phyloP scores from a whole-genome alignment of 2,888 invertebrate species.

The Nemoura dubitans region DNA sequence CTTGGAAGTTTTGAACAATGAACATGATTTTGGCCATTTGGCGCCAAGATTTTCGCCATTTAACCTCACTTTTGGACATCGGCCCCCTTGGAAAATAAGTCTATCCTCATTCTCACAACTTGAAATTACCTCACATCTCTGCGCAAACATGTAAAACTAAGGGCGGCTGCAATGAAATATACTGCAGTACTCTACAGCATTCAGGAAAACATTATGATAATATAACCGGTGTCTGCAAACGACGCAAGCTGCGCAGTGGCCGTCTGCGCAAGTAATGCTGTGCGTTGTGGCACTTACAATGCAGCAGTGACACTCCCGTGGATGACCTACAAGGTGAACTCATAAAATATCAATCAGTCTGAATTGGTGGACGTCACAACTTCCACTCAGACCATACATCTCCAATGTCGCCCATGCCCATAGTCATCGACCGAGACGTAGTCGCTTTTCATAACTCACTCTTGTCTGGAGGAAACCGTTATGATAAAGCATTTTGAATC shows the following conservation, averaged over 20 bases:
- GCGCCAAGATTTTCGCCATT: no score
- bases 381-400: not conserved
- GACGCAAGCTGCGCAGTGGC: not conserved
- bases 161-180: no score
- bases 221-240: not conserved
- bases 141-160: no score
- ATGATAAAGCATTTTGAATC: not conserved
- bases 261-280: not conserved
- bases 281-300: not conserved
- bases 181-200: no score
- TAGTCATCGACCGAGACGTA: not conserved
- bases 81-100: no score
- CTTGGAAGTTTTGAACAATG: no score
- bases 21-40: no score
- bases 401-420: no score
- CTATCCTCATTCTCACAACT: no score
- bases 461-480: not conserved
- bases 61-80: no score
- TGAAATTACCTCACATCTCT: no score
- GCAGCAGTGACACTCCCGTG: not conserved
- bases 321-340: conserved; percentile 34
- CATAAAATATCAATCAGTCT: conserved; percentile 31
- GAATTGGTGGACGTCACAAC: conserved; percentile 17
- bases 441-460: not conserved
- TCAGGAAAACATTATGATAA: not conserved